Percentiles rank a stretch among this genome's conserved stretches.
phyloP scores from a whole-genome alignment of 2,113 vertebrate species.

The Malaclemys terrapin region DNA sequence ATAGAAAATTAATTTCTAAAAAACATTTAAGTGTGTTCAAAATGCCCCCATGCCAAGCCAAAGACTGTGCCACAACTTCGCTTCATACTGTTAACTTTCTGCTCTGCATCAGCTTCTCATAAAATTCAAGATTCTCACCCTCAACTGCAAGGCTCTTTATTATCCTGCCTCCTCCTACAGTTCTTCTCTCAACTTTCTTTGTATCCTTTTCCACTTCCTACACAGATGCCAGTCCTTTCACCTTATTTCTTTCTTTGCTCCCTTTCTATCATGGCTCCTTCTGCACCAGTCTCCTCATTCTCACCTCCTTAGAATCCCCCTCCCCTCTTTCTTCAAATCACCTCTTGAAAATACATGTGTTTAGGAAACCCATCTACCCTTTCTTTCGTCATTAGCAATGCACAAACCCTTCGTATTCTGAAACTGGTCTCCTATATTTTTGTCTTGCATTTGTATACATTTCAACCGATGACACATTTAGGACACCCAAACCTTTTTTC shows the following conservation, averaged over 20 bases:
- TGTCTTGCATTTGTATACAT: background rate
- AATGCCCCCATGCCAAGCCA: background rate
- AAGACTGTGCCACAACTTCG: background rate
- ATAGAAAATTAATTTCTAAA: background rate
- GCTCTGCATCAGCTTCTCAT: background rate
- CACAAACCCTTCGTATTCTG: background rate
- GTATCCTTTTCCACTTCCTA: background rate
- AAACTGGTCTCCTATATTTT: accelerated
- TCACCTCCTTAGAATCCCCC: background rate
- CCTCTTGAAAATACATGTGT: background rate
- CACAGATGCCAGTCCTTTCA: background rate
- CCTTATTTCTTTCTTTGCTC: background rate
- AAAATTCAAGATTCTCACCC: background rate
- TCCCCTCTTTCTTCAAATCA: background rate
- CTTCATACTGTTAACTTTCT: background rate
- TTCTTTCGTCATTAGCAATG: background rate
- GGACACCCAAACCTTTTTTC: background rate
- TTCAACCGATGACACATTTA: background rate
- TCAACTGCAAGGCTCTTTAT: background rate
- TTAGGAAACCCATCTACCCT: background rate
- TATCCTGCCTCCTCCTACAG: background rate
- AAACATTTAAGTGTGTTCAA: background rate
- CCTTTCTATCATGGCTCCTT: background rate
- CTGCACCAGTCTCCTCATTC: background rate
- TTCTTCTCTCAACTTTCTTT: background rate